Percentiles rank a stretch among this genome's conserved stretches.
Evolutionary conservation across 1,140 invertebrate species (phyloP).

Genomic region (Drosophila teissieri): DNA sequence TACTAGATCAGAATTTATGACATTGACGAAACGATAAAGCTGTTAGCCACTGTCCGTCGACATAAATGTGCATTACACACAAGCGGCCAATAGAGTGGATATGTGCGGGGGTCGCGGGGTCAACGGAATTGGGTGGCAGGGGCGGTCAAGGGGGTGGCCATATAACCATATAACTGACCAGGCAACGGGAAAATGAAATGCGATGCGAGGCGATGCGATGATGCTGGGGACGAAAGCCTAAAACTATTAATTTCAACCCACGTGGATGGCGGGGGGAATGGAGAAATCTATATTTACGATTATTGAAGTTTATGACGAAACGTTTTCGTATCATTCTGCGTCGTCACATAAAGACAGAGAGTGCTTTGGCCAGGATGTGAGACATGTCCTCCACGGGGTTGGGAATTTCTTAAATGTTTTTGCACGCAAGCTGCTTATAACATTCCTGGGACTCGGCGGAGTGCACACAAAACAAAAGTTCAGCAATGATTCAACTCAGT

Average conservation of each 20-base stretch:
- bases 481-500: too few relatives aligned
- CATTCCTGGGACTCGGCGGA: conserved; percentile 35
- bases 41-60: conserved; percentile 59
- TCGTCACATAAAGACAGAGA: conserved; percentile 81
- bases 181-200: conserved; percentile 70
- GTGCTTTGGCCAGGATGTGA: conserved; percentile 7
- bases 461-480: background rate
- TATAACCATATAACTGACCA: conserved; percentile 46
- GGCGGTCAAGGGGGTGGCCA: background rate
- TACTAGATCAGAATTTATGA: conserved; percentile 82
- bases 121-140: too few relatives aligned
- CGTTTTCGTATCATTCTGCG: conserved; percentile 84
- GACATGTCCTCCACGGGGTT: conserved; percentile 12
- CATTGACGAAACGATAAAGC: conserved; percentile 83
- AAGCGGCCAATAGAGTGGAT: conserved; percentile 8
- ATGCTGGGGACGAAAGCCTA: conserved; percentile 68
- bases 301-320: conserved; percentile 85
- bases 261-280: conserved; percentile 11
- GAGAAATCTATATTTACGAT: conserved; percentile 85
- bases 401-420: conserved; percentile 79
- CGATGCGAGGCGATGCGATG: conserved; percentile 45
- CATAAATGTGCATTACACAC: conserved; percentile 78
- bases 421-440: conserved; percentile 80
- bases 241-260: conserved; percentile 82
- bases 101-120: background rate